Evolutionary conservation across 1,140 invertebrate genomes (phyloP), one percentile per base, ranked within the genome.

Genomic region (Pseudomyrmex gracilis): DNA sequence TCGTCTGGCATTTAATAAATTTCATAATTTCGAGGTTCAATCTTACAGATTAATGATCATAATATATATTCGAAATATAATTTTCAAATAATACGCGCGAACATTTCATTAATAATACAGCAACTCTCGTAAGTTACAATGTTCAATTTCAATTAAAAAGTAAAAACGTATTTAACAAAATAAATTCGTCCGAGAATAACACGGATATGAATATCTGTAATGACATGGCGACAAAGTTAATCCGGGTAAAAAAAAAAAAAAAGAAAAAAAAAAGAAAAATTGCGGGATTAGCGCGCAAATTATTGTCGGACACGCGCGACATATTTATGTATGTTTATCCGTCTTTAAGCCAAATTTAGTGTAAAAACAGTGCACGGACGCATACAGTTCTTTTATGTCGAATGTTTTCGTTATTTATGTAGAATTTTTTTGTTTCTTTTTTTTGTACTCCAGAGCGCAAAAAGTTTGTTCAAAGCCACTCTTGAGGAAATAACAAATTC

Each of bases 391-490:
- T 70, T 34, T 34, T 70, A 20, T 47, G 10, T 53, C 58, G 24
- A 77, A 77, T 55, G 55, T 55, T 55, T 20, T 2, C 5, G 64
- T 58, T 70, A 78, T 70, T 78, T 51, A 51, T 68, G 51, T n/a
- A 55, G 61, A 15, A 34, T 68, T 20, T 68, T 76, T 45, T 55
- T 77, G 34, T 34, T 34, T 34, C 5, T 7, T 34, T 34, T 34
- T 34, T 34, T 7, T 34, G 34, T 34, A 2, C n/a, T n/a, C 34
- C 34, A 34, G 64, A 70, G 24, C 8, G 15, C 9, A 20, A 24
- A 17, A 49, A 71, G 45, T 71, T 70, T 47, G 17, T 13, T 66
- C 17, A 70, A 34, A 58, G 22, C 45, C 12, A 58, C 43, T 70
- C 9, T 70, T 43, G 20, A 20, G 22, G 17, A 24, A 47, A 83